phyloP scores from a whole-genome alignment of 2,888 invertebrate species.

The Abscondita cerata region DNA sequence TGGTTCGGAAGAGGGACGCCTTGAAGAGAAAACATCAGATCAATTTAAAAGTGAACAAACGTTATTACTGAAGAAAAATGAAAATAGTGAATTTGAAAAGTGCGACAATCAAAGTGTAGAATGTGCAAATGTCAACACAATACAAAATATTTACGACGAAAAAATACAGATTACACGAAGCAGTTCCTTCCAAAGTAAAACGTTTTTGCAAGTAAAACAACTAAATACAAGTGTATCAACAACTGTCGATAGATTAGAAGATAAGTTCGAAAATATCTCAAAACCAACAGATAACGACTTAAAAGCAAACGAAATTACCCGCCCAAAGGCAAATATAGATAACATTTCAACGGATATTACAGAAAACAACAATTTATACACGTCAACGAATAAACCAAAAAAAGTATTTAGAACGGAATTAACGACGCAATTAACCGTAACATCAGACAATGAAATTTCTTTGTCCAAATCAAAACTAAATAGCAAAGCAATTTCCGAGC shows the following conservation, averaged over 20 bases:
- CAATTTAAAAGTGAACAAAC: not conserved
- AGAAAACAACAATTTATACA: not conserved
- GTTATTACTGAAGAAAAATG: not conserved
- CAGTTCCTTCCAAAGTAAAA: conserved; percentile 25
- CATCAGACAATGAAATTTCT: not conserved
- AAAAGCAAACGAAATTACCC: conserved; percentile 12
- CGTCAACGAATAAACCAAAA: too few relatives aligned
- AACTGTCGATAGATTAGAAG: conserved; percentile 34
- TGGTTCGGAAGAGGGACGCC: not conserved
- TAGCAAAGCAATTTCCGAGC: too few relatives aligned
- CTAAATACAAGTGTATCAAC: conserved; percentile 17
- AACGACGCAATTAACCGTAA: too few relatives aligned
- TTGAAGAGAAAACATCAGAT: too few relatives aligned
- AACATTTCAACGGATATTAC: conserved; percentile 11
- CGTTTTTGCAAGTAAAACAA: conserved; percentile 34
- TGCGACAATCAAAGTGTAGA: not conserved
- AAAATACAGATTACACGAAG: conserved; percentile 8
- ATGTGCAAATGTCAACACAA: conserved; percentile 13
- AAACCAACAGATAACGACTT: conserved; percentile 27
- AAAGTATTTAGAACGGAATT: too few relatives aligned
- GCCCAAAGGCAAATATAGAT: conserved; percentile 20
- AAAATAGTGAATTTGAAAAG: too few relatives aligned
- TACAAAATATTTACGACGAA: conserved; percentile 23
- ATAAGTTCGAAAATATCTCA: conserved; percentile 28
- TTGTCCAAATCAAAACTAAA: too few relatives aligned